Evolutionary conservation across 2,888 invertebrate species (phyloP).

Genomic region (Teinopalpus imperialis): DNA sequence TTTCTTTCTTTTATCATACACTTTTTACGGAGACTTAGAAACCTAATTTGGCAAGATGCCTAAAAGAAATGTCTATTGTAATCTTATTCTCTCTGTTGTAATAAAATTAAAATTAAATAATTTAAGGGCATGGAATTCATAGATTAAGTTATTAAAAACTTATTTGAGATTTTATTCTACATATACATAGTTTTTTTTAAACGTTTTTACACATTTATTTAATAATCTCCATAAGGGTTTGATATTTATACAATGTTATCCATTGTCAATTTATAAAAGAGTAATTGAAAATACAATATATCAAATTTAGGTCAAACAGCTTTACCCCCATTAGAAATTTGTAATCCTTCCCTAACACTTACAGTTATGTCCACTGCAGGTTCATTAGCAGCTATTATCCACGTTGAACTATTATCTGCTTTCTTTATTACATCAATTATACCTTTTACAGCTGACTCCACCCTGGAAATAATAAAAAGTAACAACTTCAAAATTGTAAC

Average conservation of each 20-base stretch:
- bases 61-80: too few relatives aligned
- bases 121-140: too few relatives aligned
- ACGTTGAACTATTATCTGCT: constrained; percentile 59
- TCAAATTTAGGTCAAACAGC: background rate
- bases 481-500: constrained; percentile 20
- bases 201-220: too few relatives aligned
- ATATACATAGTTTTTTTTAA: too few relatives aligned
- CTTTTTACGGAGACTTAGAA: too few relatives aligned
- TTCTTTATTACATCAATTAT: constrained; percentile 60
- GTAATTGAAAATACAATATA: background rate
- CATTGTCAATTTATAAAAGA: constrained; percentile 1
- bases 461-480: constrained; percentile 47
- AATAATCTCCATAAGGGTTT: constrained; percentile 1
- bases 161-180: too few relatives aligned
- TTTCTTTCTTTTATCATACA: too few relatives aligned
- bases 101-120: too few relatives aligned
- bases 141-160: too few relatives aligned
- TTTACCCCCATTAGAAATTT: constrained; percentile 6
- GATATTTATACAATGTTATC: too few relatives aligned
- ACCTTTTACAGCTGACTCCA: constrained; percentile 64
- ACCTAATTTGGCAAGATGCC: too few relatives aligned
- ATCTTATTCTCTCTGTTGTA: too few relatives aligned
- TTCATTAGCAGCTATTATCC: constrained; percentile 64
- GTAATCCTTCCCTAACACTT: constrained; percentile 47
- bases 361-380: constrained; percentile 54